phyloP scores from a whole-genome alignment of 2,888 invertebrate genomes.

The Acleris laterana region DNA sequence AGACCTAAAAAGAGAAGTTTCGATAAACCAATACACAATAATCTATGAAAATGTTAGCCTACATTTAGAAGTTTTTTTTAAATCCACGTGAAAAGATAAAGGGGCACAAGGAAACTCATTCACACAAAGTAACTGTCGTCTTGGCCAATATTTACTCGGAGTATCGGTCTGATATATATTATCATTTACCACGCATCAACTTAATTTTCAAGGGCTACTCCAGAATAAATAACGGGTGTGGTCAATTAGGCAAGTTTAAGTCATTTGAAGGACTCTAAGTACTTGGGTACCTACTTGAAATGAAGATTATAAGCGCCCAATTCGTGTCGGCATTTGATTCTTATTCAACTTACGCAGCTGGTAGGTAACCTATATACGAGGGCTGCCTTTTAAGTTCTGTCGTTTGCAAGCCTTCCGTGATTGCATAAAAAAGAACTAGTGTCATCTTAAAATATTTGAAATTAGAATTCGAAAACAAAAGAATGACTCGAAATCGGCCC shows the following conservation, averaged over 20 bases:
- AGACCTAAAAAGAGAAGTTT: no score
- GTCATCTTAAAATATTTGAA: no score
- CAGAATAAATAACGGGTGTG: slow-evolving; percentile 66
- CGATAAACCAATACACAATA: neutral
- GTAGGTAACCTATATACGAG: no score
- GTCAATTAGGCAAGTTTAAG: slow-evolving; percentile 45
- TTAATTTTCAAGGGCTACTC: slow-evolving; percentile 62
- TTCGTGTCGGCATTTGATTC: no score
- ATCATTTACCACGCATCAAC: slow-evolving; percentile 63
- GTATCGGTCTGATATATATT: slow-evolving; percentile 54
- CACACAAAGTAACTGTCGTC: slow-evolving; percentile 55
- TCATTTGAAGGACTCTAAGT: slow-evolving; percentile 8
- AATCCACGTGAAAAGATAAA: slow-evolving; percentile 30
- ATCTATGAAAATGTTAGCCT: neutral
- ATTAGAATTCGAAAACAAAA: no score
- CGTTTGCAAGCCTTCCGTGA: no score
- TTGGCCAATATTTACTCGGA: slow-evolving; percentile 61
- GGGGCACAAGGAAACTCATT: slow-evolving; percentile 61
- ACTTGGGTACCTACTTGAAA: neutral
- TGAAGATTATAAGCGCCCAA: no score
- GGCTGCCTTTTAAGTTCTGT: no score
- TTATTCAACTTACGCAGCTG: no score
- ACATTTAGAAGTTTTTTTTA: slow-evolving; percentile 6
- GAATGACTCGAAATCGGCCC: no score
- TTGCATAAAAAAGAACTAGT: no score